Percentiles rank a stretch among this genome's conserved stretches.
Evolutionary conservation across 2,888 invertebrate genomes (phyloP).

Genomic region (Orthosia gracilis): DNA sequence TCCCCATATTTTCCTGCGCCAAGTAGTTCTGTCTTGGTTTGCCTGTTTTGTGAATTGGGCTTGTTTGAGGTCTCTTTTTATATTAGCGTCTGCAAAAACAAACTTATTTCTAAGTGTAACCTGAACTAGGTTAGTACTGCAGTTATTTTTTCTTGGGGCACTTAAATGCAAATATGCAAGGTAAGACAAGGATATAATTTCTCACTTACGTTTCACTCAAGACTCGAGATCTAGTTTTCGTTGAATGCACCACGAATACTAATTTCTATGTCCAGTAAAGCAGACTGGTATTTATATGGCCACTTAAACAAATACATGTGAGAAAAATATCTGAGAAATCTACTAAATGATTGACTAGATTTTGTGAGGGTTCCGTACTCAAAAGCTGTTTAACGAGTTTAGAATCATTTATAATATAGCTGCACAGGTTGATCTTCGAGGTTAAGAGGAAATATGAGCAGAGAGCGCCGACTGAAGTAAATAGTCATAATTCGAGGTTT

Average conservation of each 20-base stretch:
- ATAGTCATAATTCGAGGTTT: no score
- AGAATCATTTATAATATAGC: background rate
- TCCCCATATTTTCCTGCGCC: no score
- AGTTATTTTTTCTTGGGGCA: background rate
- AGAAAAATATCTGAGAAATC: background rate
- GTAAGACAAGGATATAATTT: constrained; percentile 28
- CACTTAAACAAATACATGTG: constrained; percentile 31
- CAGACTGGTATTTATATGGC: constrained; percentile 5
- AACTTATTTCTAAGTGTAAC: background rate
- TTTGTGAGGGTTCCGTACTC: background rate
- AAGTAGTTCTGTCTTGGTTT: no score
- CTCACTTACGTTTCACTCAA: constrained; percentile 31
- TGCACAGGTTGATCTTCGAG: no score
- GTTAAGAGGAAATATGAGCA: no score
- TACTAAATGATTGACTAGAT: background rate
- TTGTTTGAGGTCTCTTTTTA: no score
- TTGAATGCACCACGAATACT: constrained; percentile 47
- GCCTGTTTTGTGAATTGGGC: no score
- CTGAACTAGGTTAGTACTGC: background rate
- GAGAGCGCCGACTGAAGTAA: no score
- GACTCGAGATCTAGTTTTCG: constrained; percentile 56
- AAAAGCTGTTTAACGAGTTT: background rate
- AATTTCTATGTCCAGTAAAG: constrained; percentile 47
- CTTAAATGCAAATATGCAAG: constrained; percentile 10
- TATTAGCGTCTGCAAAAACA: background rate